A percentile compares a stretch with the other conserved stretches of the same genome.
Conservation (phyloP, 2,888 invertebrate genomes). For the Odontomyia ornata region DNA sequence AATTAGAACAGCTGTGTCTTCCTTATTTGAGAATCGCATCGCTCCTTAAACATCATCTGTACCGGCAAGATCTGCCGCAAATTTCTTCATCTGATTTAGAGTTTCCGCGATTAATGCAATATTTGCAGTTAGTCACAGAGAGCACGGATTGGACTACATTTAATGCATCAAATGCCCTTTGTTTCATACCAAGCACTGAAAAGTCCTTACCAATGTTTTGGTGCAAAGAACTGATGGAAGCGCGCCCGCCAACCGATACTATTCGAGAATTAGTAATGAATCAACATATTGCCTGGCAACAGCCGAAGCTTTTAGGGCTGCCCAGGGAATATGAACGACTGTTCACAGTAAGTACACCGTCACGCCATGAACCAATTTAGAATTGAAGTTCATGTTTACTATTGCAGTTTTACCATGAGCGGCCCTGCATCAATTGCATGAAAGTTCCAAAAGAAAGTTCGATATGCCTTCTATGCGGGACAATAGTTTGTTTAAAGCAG, state of each 20-base stretch:
- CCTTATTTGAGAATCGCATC: conserved; percentile 87
- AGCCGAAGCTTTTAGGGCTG: conserved; percentile 83
- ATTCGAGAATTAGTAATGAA: conserved; percentile 73
- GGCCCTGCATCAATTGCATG: conserved; percentile 87
- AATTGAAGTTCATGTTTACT: conserved; percentile 50
- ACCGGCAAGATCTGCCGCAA: conserved; percentile 78
- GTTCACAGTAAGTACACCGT: conserved; percentile 72
- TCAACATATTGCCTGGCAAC: conserved; percentile 81
- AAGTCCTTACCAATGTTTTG: conserved; percentile 70
- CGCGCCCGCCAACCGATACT: conserved; percentile 62
- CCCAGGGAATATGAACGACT: conserved; percentile 92
- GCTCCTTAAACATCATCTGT: conserved; percentile 82
- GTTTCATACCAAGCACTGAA: conserved; percentile 68
- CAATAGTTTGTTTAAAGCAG: conserved; percentile 90
- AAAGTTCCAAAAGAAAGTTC: conserved; percentile 90
- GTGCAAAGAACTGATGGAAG: conserved; percentile 73
- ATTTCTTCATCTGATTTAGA: conserved; percentile 73
- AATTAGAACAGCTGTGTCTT: conserved; percentile 81
- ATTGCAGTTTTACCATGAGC: conserved; percentile 85
- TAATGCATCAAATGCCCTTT: conserved; percentile 71
- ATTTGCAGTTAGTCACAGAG: conserved; percentile 77
- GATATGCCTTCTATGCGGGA: conserved; percentile 92
- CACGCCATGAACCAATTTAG: not conserved
- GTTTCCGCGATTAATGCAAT: conserved; percentile 80
- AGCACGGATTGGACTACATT: conserved; percentile 73